These are phyloP conservation scores for Telmatherina bonti DNA, from an alignment of 2,797 vertebrate species.

Conservation along the genomic window DNA sequence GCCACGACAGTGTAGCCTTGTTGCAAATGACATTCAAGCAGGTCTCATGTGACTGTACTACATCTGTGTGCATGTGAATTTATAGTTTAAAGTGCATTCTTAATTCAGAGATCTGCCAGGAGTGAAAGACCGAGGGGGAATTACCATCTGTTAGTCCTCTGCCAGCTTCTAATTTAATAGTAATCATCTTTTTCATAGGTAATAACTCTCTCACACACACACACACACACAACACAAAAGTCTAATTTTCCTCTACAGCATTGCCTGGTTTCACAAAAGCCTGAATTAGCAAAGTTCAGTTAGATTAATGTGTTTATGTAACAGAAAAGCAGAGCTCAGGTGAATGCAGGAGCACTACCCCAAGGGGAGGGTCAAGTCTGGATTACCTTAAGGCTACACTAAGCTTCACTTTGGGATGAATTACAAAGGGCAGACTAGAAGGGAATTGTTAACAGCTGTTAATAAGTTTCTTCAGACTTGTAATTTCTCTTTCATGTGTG, in stretches of 20 bases:
- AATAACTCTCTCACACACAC: conserved; percentile 68
- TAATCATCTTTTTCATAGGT: conserved; percentile 73
- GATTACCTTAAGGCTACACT: conserved; percentile 24
- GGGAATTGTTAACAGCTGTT: conserved; percentile 25
- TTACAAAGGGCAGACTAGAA: conserved; percentile 18
- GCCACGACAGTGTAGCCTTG: neutral
- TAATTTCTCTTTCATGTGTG: conserved; percentile 19
- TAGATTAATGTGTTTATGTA: conserved; percentile 45
- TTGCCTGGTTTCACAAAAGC: conserved; percentile 50
- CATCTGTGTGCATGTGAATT: conserved; percentile 31
- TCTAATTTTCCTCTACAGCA: conserved; percentile 39
- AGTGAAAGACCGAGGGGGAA: conserved; percentile 59
- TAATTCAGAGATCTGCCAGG: conserved; percentile 66
- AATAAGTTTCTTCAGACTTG: conserved; percentile 25
- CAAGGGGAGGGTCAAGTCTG: conserved; percentile 22
- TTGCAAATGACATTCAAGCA: conserved; percentile 14
- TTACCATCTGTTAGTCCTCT: conserved; percentile 75
- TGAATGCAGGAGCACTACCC: conserved; percentile 36
- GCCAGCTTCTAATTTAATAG: conserved; percentile 58
- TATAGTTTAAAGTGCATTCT: conserved; percentile 38
- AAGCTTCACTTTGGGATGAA: conserved; percentile 37
- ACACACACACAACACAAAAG: conserved; percentile 33
- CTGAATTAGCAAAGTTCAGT: conserved; percentile 68
- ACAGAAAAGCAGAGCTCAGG: conserved; percentile 43
- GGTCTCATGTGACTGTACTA: conserved; percentile 10